Evolutionary conservation across 2,113 vertebrate species (phyloP).

Genomic region (Pyrgilauda ruficollis): DNA sequence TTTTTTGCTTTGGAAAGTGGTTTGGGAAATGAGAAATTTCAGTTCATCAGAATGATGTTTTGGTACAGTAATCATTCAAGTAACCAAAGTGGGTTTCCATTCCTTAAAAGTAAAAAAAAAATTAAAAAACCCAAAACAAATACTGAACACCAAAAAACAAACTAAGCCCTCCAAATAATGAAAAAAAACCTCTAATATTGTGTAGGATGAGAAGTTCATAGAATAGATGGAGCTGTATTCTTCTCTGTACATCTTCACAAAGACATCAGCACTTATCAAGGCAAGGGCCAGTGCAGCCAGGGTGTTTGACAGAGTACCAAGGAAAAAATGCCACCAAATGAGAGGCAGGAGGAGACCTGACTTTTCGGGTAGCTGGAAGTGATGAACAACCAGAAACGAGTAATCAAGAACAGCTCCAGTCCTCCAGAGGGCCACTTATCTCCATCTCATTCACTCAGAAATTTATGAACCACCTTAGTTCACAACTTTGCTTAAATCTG

Average conservation of each 20-base stretch:
- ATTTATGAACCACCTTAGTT: neutral
- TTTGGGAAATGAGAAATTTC: neutral
- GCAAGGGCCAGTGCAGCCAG: neutral
- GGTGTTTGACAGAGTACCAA: neutral
- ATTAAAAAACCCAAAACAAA: too few relatives aligned
- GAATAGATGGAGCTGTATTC: neutral
- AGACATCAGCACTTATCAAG: neutral
- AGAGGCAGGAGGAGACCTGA: neutral
- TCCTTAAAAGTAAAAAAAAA: neutral
- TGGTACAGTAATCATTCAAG: neutral
- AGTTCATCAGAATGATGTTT: neutral
- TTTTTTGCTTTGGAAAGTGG: neutral
- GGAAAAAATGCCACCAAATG: neutral
- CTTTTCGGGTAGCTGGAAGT: neutral
- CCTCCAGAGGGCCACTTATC: neutral
- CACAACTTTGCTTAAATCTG: neutral
- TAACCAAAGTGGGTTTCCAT: neutral
- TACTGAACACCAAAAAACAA: fast-evolving
- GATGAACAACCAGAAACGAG: neutral
- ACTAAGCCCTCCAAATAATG: fast-evolving
- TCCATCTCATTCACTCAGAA: neutral
- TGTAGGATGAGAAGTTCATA: neutral
- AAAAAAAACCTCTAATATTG: neutral
- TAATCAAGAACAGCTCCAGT: neutral
- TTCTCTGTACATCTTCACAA: neutral